phyloP scores from a whole-genome alignment of 2,888 invertebrate species.

The Acanthococcus lagerstroemiae region DNA sequence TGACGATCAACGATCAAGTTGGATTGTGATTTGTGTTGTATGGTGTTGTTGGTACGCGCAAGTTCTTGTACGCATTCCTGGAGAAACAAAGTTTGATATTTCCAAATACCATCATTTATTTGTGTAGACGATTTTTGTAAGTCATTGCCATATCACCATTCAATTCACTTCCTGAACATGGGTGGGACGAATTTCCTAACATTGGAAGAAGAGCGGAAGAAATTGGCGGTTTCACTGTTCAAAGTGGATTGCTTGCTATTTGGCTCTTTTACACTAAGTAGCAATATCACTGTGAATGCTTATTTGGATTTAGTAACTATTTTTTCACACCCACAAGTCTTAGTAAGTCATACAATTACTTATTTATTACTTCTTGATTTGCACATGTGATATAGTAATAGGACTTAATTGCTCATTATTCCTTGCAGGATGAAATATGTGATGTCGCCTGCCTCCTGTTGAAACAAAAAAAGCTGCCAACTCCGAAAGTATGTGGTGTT shows the following conservation, averaged over 20 bases:
- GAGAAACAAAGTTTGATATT: no score
- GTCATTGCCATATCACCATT: no score
- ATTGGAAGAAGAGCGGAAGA: no score
- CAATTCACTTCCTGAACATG: no score
- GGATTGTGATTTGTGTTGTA: no score
- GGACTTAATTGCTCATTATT: neutral
- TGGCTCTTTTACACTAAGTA: neutral
- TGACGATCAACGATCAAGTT: no score
- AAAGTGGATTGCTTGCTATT: slow-evolving; percentile 5
- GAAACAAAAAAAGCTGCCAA: neutral
- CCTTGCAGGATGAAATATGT: slow-evolving; percentile 4
- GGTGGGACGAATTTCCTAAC: no score
- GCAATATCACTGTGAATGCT: neutral
- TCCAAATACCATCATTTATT: no score
- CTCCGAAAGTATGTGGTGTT: slow-evolving; percentile 5
- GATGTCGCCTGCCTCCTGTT: neutral
- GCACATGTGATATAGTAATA: neutral
- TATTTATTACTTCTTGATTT: neutral
- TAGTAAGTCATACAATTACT: neutral
- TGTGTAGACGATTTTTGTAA: no score
- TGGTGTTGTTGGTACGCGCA: no score
- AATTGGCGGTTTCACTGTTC: slow-evolving; percentile 3
- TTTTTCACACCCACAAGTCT: neutral
- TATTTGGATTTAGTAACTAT: slow-evolving; percentile 7
- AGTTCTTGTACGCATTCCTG: no score